Evolutionary conservation across 2,888 invertebrate genomes (phyloP), one percentile per base, ranked within the genome.

Genomic region (Drepana falcataria): DNA sequence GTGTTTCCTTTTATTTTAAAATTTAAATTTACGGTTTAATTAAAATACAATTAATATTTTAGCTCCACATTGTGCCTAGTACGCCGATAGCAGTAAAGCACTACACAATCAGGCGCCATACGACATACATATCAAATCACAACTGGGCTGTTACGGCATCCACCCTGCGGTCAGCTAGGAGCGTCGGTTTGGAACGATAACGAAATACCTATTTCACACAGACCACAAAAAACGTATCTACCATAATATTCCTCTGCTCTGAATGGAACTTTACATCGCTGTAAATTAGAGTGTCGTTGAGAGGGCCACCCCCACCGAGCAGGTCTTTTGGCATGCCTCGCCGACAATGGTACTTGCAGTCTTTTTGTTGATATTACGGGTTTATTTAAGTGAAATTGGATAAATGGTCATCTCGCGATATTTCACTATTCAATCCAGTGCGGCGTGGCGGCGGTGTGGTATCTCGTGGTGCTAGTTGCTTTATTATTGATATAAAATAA

Each of bases 331-430:
- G 71, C 79, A 73, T 75, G 80, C 74, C 77, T 66, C 72, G 75
- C 64, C 75, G 78, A 75, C 80, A 82, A 74, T 68, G 59, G 68
- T 66, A 62, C 71, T 77, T 74, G 79, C 85, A 73, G 78, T 84
- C 85, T 86, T 89, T 89, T 89, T 90, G 84, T 83, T 78, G 77
- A 87, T 81, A 88, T 87, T 85, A 85, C 87, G 75, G 83, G 85
- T 88, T 87, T 87, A 88, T 89, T 89, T 89, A 88, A 89, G 88
- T 83, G 91, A 89, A 91, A 91, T 89, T 87, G 81, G 87, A 90
- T 91, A 91, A 91, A 91, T 88, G 88, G 87, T 85, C 84, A 87
- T 83, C 83, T 85, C 84, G 76, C 77, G 69, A 82, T 83, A 83
- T 85, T 80, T 77, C 75, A 74, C 81, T 79, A 79, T 79, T 88